Conservation (phyloP, 2,888 invertebrate genomes). For the Pseudococcus jackbeardsleyi region DNA sequence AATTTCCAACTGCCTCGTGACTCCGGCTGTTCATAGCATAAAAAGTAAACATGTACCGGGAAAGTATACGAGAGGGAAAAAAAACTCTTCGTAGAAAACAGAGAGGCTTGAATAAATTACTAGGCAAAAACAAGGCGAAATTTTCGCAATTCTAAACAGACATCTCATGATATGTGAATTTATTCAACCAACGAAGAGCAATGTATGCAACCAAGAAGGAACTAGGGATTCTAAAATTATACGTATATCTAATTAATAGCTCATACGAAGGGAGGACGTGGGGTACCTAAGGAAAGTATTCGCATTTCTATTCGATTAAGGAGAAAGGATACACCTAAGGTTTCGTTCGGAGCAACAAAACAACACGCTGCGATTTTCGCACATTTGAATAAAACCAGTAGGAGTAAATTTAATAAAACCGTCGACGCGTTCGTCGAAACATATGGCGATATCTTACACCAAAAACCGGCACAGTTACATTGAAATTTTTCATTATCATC, state of each 20-base stretch:
- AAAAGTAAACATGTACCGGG: not conserved
- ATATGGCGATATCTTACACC: not conserved
- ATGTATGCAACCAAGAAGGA: not conserved
- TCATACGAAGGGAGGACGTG: not conserved
- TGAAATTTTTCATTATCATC: not conserved
- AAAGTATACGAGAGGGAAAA: not conserved
- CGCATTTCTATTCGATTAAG: not conserved
- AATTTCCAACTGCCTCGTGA: not conserved
- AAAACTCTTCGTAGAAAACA: not conserved
- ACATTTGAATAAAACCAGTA: not conserved
- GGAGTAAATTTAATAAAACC: conserved; percentile 10
- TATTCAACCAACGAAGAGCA: not conserved
- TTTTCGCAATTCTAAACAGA: not conserved
- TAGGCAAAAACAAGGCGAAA: not conserved
- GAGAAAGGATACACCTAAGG: not conserved
- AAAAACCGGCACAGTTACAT: not conserved
- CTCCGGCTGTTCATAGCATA: not conserved
- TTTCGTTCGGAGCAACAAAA: not conserved
- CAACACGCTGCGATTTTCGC: not conserved
- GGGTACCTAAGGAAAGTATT: not conserved
- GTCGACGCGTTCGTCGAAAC: not conserved
- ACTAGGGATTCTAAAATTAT: not conserved
- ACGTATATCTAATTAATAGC: conserved; percentile 8
- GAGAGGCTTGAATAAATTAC: conserved; percentile 15
- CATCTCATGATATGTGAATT: not conserved